Conservation (phyloP, 1,140 invertebrate species). For the Saccostrea glomerata region DNA sequence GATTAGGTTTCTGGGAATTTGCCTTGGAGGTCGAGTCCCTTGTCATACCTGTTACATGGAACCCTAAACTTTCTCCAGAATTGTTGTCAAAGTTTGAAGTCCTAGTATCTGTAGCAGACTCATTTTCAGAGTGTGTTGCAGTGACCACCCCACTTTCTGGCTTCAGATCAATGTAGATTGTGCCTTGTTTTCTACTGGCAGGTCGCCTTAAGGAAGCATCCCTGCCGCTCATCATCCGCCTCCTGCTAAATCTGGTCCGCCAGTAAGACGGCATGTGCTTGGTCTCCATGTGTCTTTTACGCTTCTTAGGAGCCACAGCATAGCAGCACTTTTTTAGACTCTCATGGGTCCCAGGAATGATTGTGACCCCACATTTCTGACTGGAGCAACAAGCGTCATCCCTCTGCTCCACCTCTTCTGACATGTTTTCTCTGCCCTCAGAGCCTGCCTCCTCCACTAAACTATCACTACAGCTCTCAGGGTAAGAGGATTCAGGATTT, state of each 20-base stretch:
- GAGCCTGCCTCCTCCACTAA: neutral
- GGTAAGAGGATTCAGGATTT: neutral
- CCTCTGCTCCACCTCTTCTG: neutral
- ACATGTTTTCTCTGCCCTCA: neutral
- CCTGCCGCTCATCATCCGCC: slow-evolving; percentile 44
- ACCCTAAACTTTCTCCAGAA: neutral
- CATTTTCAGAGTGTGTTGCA: neutral
- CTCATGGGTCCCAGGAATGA: slow-evolving; percentile 70
- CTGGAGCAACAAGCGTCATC: slow-evolving; percentile 63
- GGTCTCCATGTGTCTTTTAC: slow-evolving; percentile 74
- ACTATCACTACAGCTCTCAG: neutral
- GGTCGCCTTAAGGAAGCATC: slow-evolving; percentile 16
- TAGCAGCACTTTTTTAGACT: slow-evolving; percentile 73
- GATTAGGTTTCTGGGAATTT: slow-evolving; percentile 41
- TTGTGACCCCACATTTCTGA: slow-evolving; percentile 69
- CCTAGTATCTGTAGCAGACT: neutral
- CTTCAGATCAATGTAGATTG: slow-evolving; percentile 64
- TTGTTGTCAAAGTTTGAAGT: neutral
- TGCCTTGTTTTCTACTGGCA: slow-evolving; percentile 43
- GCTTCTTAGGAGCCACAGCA: slow-evolving; percentile 75
- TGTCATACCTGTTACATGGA: neutral
- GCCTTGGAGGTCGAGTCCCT: neutral
- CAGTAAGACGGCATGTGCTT: slow-evolving; percentile 66
- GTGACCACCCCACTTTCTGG: slow-evolving; percentile 41
- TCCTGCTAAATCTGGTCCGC: slow-evolving; percentile 49